Conservation (phyloP, 2,113 vertebrate species). For the Odocoileus virginianus region DNA sequence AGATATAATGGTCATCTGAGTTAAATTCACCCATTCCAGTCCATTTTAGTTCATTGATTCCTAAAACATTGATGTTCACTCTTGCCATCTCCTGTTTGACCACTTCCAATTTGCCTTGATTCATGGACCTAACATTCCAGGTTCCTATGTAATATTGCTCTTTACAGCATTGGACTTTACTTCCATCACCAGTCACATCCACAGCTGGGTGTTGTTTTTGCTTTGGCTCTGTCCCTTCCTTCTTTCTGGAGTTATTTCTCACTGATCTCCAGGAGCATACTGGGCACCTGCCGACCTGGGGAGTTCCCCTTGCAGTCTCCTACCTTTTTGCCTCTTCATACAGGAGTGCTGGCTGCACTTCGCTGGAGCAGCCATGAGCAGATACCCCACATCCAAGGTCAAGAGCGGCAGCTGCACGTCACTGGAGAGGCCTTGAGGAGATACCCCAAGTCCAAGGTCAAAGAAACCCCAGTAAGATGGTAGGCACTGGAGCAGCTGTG, state of each 20-base stretch:
- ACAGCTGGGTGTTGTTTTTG: not conserved
- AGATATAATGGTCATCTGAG: too few species aligned
- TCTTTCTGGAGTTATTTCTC: not conserved
- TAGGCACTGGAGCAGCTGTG: not conserved
- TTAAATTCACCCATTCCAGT: too few species aligned
- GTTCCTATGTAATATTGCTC: too few species aligned
- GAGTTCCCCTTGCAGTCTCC: not conserved
- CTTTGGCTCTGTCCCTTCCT: not conserved
- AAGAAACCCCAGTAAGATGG: not conserved
- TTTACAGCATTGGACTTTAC: too few species aligned
- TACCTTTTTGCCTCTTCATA: not conserved
- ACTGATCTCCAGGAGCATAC: not conserved
- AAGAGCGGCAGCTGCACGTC: not conserved
- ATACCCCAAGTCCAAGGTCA: not conserved
- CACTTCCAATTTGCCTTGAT: too few species aligned
- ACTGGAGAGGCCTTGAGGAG: not conserved
- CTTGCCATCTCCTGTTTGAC: too few species aligned
- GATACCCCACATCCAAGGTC: not conserved
- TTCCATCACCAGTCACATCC: not conserved
- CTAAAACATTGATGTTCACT: too few species aligned
- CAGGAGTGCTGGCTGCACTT: not conserved
- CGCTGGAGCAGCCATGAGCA: fast-evolving
- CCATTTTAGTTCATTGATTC: too few species aligned
- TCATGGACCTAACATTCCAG: too few species aligned
- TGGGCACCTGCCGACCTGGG: not conserved